These are phyloP conservation scores for Drosophila recens DNA, from an alignment of 2,888 invertebrate genomes.

Conservation along the genomic window DNA sequence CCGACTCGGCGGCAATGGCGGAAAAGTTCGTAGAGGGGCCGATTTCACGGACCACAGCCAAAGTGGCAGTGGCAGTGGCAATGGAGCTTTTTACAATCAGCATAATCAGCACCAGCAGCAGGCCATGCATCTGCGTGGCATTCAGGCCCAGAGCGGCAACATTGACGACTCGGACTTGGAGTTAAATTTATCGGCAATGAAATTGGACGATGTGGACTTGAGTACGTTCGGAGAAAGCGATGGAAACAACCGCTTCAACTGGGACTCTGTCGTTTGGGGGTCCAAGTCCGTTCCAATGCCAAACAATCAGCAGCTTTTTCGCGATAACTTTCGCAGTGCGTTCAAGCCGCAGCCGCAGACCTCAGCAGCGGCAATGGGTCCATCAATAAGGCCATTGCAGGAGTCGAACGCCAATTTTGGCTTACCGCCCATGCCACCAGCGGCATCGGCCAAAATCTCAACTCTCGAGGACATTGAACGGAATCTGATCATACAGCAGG, in stretches of 20 bases:
- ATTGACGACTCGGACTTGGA: constrained; percentile 84
- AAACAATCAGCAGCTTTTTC: constrained; percentile 78
- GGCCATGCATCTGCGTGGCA: constrained; percentile 18
- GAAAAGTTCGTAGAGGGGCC: constrained; percentile 48
- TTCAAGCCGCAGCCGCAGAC: constrained; percentile 70
- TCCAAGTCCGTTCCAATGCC: constrained; percentile 53
- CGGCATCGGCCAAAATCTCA: constrained; percentile 80
- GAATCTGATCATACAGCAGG: constrained; percentile 84
- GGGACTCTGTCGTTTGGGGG: constrained; percentile 86
- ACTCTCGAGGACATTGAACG: constrained; percentile 85
- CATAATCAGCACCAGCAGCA: constrained; percentile 18
- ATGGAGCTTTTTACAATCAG: constrained; percentile 41
- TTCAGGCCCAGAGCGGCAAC: constrained; percentile 45
- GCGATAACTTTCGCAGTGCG: constrained; percentile 78
- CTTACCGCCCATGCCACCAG: constrained; percentile 56
- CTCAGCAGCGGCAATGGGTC: constrained; percentile 22
- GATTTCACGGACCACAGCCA: constrained; percentile 40
- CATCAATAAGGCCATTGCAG: constrained; percentile 51
- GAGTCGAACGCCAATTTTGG: constrained; percentile 68
- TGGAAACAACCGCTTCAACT: constrained; percentile 71
- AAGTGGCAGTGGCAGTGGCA: constrained; percentile 43
- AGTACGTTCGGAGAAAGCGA: constrained; percentile 80
- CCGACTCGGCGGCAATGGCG: constrained; percentile 82
- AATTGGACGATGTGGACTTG: constrained; percentile 84
- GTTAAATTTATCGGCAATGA: constrained; percentile 83